Evolutionary conservation across 2,797 vertebrate genomes (phyloP).

Genomic region (Girardinus metallicus): DNA sequence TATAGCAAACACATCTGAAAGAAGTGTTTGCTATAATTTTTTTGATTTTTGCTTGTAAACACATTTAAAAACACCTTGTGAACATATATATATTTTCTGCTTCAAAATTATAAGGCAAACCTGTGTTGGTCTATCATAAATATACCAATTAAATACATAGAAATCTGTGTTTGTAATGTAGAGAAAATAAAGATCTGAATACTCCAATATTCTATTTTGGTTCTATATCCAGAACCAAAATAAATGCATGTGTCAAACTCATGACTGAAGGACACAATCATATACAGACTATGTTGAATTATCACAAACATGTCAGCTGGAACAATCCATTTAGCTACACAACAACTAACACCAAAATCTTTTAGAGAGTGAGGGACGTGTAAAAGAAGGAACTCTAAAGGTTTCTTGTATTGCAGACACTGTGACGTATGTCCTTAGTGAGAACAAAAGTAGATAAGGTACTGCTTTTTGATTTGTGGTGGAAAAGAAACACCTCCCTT

Average conservation of each 20-base stretch:
- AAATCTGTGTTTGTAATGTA: background rate
- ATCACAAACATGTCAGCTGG: constrained; percentile 19
- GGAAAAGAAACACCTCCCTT: constrained; percentile 54
- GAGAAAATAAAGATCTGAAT: background rate
- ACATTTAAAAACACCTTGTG: background rate
- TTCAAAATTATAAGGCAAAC: background rate
- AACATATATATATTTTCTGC: background rate
- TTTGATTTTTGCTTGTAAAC: background rate
- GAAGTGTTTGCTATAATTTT: background rate
- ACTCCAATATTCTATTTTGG: too few relatives aligned
- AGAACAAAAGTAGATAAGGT: constrained; percentile 52
- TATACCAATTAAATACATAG: background rate
- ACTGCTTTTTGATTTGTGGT: constrained; percentile 39
- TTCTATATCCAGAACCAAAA: background rate
- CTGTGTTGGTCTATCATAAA: background rate
- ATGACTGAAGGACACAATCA: background rate
- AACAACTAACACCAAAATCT: constrained; percentile 26
- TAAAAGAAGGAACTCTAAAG: constrained; percentile 30
- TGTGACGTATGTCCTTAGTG: constrained; percentile 33
- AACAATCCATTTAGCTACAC: constrained; percentile 20
- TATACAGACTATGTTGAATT: constrained; percentile 14
- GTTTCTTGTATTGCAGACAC: constrained; percentile 41
- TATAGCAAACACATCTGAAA: too few relatives aligned
- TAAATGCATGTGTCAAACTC: background rate
- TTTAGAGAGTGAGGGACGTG: constrained; percentile 24